These are phyloP conservation scores for Ormyrus thymus DNA, from an alignment of 2,888 invertebrate species.

Conservation along the genomic window DNA sequence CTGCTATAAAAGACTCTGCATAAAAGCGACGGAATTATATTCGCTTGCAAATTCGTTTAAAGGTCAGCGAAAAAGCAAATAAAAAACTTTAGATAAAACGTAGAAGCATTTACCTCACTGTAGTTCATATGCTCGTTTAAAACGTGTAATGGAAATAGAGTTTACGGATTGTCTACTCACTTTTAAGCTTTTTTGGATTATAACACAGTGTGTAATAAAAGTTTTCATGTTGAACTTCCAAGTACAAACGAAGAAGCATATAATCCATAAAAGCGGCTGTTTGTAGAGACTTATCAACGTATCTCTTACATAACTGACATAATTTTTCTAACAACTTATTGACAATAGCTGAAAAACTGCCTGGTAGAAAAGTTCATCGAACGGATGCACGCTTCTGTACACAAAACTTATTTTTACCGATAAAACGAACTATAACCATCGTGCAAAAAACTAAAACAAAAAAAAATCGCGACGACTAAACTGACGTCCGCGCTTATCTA, in stretches of 20 bases:
- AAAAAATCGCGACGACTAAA: neutral
- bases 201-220: neutral
- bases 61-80: slow-evolving; percentile 27
- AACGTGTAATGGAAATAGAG: slow-evolving; percentile 39
- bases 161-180: slow-evolving; percentile 12
- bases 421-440: slow-evolving; percentile 1
- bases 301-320: slow-evolving; percentile 4
- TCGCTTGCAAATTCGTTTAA: slow-evolving; percentile 37
- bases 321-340: neutral
- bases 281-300: slow-evolving; percentile 12
- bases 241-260: neutral
- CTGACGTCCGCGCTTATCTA: neutral
- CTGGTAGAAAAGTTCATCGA: slow-evolving; percentile 42
- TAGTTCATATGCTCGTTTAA: slow-evolving; percentile 35
- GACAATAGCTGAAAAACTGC: slow-evolving; percentile 29
- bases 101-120: slow-evolving; percentile 38
- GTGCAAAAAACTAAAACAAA: neutral
- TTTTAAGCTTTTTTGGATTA: slow-evolving; percentile 32
- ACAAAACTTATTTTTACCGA: slow-evolving; percentile 45
- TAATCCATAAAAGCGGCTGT: slow-evolving; percentile 28
- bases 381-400: slow-evolving; percentile 42
- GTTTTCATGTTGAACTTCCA: neutral
- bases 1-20: slow-evolving; percentile 55
- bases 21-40: slow-evolving; percentile 38
- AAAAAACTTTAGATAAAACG: slow-evolving; percentile 35